Percentiles rank a stretch among this genome's conserved stretches.
These are phyloP conservation scores for Papio anubis DNA, from an alignment of 2,113 vertebrate genomes.

Conservation along the genomic window DNA sequence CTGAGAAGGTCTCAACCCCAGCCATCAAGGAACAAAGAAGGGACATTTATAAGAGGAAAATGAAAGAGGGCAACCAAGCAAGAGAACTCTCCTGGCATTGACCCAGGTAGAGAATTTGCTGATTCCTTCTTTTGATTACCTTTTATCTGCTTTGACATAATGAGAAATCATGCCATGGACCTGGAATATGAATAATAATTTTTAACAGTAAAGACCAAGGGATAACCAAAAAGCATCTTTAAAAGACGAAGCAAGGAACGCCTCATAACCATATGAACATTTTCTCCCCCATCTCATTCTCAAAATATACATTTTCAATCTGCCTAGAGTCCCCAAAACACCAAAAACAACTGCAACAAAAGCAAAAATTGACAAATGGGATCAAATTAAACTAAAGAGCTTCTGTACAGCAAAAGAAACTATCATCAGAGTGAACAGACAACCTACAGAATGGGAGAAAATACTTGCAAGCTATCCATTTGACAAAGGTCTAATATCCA, in stretches of 20 bases:
- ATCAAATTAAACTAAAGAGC: too few species aligned
- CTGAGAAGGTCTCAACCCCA: not conserved
- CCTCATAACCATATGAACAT: not conserved
- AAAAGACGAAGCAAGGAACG: not conserved
- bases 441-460: too few species aligned
- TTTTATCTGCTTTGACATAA: not conserved
- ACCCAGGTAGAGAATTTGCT: not conserved
- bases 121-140: not conserved
- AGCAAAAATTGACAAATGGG: too few species aligned
- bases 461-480: too few species aligned
- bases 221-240: not conserved
- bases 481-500: too few species aligned
- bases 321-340: not conserved
- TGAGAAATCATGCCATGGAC: not conserved
- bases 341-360: too few species aligned
- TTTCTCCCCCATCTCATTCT: not conserved
- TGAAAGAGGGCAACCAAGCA: not conserved
- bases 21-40: not conserved
- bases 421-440: too few species aligned
- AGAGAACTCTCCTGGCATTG: not conserved
- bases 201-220: constrained; percentile 5
- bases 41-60: not conserved
- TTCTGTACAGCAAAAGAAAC: too few species aligned
- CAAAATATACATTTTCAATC: constrained; percentile 25
- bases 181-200: not conserved